Evolutionary conservation across 1,140 invertebrate genomes (phyloP).

Genomic region (Samia ricini): DNA sequence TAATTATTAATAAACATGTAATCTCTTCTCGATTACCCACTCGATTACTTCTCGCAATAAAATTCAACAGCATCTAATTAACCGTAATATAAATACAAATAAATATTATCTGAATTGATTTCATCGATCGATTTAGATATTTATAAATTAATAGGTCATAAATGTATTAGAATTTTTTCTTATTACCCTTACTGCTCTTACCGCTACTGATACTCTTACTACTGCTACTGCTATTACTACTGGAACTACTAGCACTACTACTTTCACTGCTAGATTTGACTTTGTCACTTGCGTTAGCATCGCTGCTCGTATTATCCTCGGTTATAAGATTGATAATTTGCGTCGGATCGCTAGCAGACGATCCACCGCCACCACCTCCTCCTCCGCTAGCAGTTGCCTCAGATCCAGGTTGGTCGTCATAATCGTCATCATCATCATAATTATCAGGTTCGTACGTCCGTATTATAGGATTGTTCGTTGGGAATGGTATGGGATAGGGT

Average conservation of each 20-base stretch:
- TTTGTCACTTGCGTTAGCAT: neutral
- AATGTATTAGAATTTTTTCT: neutral
- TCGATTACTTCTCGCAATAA: neutral
- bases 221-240: constrained; percentile 5
- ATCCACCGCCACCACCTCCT: neutral
- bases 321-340: constrained; percentile 13
- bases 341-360: neutral
- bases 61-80: neutral
- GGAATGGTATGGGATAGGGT: constrained; percentile 43
- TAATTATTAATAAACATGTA: no score
- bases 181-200: neutral
- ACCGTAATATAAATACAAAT: neutral
- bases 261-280: neutral
- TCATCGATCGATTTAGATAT: neutral
- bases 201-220: neutral
- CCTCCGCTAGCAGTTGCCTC: neutral
- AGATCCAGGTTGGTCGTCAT: neutral
- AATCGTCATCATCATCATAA: constrained; percentile 10
- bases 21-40: no score
- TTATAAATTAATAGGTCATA: neutral
- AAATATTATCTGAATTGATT: neutral
- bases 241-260: constrained; percentile 6
- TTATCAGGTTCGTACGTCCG: constrained; percentile 12
- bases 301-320: neutral
- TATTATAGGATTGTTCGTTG: constrained; percentile 16